Percentiles rank a stretch among this genome's conserved stretches.
These are phyloP conservation scores for Ceratoteleas bidentatus DNA, from an alignment of 1,140 invertebrate species.

Conservation along the genomic window DNA sequence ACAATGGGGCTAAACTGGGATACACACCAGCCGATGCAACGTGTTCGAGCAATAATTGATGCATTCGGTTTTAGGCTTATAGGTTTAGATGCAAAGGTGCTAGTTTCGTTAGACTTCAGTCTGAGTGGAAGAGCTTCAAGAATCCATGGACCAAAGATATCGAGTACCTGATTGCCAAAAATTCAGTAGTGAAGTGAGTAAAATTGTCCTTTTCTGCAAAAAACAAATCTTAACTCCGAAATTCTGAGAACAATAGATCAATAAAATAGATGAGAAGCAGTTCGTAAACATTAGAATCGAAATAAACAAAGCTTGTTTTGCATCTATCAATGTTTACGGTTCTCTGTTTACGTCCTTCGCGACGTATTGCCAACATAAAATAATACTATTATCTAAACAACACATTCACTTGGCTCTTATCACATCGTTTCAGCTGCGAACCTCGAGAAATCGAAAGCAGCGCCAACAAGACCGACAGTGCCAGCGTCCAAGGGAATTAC, in stretches of 20 bases:
- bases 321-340: too few species aligned
- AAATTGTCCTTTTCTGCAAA: too few species aligned
- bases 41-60: not conserved
- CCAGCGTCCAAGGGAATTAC: slow-evolving; percentile 82
- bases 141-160: slow-evolving; percentile 97
- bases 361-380: not conserved
- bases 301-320: too few species aligned
- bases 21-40: not conserved
- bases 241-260: too few species aligned
- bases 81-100: slow-evolving; percentile 90
- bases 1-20: not conserved
- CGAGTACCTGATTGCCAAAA: slow-evolving; percentile 93
- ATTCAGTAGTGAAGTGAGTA: slow-evolving; percentile 87
- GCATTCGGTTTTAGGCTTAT: slow-evolving; percentile 83
- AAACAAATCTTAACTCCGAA: too few species aligned
- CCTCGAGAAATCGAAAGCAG: slow-evolving; percentile 81
- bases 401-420: not conserved
- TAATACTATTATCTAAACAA: too few species aligned
- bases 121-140: slow-evolving; percentile 92
- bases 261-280: too few species aligned
- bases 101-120: slow-evolving; percentile 87
- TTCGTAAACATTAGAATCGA: too few species aligned
- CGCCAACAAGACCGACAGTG: slow-evolving; percentile 78
- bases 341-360: too few species aligned
- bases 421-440: slow-evolving; percentile 79